Conservation (phyloP, 2,797 vertebrate species). For the Sebastes vulpes region DNA sequence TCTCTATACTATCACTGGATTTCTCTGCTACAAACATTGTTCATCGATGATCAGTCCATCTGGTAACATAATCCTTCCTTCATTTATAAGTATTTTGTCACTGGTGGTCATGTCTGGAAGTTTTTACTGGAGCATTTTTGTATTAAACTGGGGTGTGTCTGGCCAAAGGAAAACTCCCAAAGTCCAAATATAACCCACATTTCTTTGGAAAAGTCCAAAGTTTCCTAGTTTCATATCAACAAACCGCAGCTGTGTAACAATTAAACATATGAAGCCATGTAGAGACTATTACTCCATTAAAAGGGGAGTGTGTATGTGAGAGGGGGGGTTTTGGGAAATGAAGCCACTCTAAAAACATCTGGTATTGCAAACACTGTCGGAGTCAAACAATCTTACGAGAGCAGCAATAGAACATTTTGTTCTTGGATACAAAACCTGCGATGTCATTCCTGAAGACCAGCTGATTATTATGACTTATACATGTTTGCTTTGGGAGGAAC, state of each 20-base stretch:
- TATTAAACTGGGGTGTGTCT: constrained; percentile 69
- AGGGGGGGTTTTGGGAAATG: constrained; percentile 37
- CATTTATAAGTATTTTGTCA: constrained; percentile 54
- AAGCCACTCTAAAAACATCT: constrained; percentile 68
- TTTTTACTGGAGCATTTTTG: constrained; percentile 71
- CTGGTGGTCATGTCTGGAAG: constrained; percentile 72
- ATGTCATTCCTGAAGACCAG: constrained; percentile 26
- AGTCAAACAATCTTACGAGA: constrained; percentile 53
- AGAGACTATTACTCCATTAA: constrained; percentile 44
- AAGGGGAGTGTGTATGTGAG: not conserved
- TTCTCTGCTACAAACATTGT: not conserved
- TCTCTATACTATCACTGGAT: not conserved
- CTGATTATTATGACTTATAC: constrained; percentile 24
- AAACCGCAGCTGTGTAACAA: constrained; percentile 55
- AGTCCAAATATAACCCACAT: constrained; percentile 68
- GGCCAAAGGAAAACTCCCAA: constrained; percentile 59
- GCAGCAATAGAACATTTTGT: constrained; percentile 74
- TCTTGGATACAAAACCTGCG: constrained; percentile 14
- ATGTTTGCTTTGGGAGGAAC: constrained; percentile 16
- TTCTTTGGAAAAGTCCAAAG: constrained; percentile 60
- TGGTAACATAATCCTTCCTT: constrained; percentile 17
- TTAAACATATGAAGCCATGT: constrained; percentile 52
- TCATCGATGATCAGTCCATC: constrained; percentile 29
- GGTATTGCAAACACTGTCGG: constrained; percentile 54
- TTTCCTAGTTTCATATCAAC: constrained; percentile 76